Evolutionary conservation across 2,113 vertebrate species (phyloP).

Genomic region (Entelurus aequoreus): DNA sequence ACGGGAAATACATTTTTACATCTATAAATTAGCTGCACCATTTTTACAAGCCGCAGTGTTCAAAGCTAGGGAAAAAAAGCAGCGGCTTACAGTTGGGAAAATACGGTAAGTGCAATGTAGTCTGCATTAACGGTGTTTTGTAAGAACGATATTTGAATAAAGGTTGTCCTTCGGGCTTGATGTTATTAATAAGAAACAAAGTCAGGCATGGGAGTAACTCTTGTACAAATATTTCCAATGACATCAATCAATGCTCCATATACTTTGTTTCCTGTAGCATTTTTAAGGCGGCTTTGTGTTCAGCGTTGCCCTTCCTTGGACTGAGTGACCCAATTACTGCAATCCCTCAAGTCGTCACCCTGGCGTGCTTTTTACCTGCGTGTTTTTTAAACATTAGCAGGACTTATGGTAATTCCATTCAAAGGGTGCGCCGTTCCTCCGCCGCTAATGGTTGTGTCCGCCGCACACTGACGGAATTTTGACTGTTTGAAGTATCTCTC

Average conservation of each 20-base stretch:
- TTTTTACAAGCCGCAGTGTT: too few species aligned
- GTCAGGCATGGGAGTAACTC: conserved; percentile 14
- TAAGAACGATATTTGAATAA: conserved; percentile 43
- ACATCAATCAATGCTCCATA: conserved; percentile 29
- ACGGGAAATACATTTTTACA: too few species aligned
- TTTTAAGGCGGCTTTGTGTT: conserved; percentile 30
- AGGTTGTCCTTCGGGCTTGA: conserved; percentile 23
- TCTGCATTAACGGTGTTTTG: too few species aligned
- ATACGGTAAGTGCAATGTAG: too few species aligned
- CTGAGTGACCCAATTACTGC: conserved; percentile 42
- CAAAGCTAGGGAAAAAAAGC: too few species aligned
- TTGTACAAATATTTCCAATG: conserved; percentile 24
- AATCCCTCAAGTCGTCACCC: conserved; percentile 38
- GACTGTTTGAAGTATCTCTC: conserved; percentile 50
- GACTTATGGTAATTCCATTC: conserved; percentile 56
- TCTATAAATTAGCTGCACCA: too few species aligned
- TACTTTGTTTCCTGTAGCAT: conserved; percentile 37
- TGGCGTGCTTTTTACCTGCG: conserved; percentile 21
- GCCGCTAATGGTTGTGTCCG: conserved; percentile 24
- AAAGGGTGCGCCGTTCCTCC: conserved; percentile 19
- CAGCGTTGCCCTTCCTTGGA: conserved; percentile 25
- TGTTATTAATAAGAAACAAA: conserved; percentile 28
- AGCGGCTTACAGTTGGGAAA: too few species aligned
- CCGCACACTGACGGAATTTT: conserved; percentile 32
- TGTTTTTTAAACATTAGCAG: conserved; percentile 53